These are phyloP conservation scores for Nasonovia ribisnigri DNA, from an alignment of 2,888 invertebrate species.

Conservation along the genomic window DNA sequence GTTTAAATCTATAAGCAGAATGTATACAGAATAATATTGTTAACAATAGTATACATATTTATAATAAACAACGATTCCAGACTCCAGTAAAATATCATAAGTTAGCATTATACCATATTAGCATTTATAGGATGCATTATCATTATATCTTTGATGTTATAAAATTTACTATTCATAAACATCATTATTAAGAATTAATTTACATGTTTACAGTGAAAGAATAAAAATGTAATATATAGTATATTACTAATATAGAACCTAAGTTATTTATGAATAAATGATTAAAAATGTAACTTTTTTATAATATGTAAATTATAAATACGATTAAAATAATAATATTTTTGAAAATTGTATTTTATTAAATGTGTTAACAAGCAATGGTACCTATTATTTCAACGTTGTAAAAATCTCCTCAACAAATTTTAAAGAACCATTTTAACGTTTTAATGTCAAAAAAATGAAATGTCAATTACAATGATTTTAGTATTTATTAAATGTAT, in stretches of 20 bases:
- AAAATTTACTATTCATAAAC: not conserved
- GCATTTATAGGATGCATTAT: too few species aligned
- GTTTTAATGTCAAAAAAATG: not conserved
- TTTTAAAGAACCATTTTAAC: not conserved
- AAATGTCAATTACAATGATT: not conserved
- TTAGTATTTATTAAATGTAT: slow-evolving; percentile 13
- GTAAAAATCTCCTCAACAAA: not conserved
- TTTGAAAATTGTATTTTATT: not conserved
- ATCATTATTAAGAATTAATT: not conserved
- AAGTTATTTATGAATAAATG: not conserved
- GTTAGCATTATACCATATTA: too few species aligned
- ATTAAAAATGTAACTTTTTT: not conserved
- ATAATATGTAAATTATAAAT: not conserved
- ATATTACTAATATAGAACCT: not conserved
- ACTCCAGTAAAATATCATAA: not conserved
- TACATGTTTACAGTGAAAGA: not conserved
- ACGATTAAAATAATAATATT: not conserved
- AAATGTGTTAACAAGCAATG: not conserved
- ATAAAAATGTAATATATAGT: not conserved
- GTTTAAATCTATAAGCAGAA: not conserved
- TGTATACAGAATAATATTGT: not conserved
- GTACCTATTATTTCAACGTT: not conserved
- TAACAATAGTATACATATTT: not conserved
- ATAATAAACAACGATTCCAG: not conserved
- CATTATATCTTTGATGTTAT: too few species aligned